Conservation (phyloP, 1,140 invertebrate genomes). For the Drosophila lacteicornis region DNA sequence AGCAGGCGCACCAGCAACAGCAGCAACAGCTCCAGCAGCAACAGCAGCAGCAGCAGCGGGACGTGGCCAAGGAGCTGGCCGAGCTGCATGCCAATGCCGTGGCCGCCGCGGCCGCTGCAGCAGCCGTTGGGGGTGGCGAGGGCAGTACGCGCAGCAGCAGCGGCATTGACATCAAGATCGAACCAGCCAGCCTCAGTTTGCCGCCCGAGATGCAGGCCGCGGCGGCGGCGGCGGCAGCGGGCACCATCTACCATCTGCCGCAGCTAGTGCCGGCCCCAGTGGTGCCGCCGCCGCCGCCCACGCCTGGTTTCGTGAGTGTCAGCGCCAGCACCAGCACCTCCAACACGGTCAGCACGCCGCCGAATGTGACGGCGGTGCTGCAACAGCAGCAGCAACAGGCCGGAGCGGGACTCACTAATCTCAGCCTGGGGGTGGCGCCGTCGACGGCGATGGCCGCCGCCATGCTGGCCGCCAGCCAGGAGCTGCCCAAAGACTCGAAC, state of each 20-base stretch:
- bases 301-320: slow-evolving; percentile 51
- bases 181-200: slow-evolving; percentile 55
- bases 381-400: slow-evolving; percentile 55
- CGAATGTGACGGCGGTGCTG: slow-evolving; percentile 32
- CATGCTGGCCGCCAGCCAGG: slow-evolving; percentile 49
- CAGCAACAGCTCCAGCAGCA: slow-evolving; percentile 46
- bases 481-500: slow-evolving; percentile 75
- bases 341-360: slow-evolving; percentile 51
- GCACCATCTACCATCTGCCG: slow-evolving; percentile 71
- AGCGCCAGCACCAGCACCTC: slow-evolving; percentile 46
- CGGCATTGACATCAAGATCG: slow-evolving; percentile 70
- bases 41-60: slow-evolving; percentile 51
- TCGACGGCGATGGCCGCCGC: slow-evolving; percentile 37
- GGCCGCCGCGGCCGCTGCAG: slow-evolving; percentile 50
- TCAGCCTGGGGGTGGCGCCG: slow-evolving; percentile 38
- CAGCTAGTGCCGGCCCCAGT: slow-evolving; percentile 58
- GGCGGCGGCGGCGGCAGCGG: slow-evolving; percentile 52
- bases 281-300: slow-evolving; percentile 49
- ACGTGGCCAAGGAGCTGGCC: slow-evolving; percentile 61
- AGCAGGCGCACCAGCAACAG: slow-evolving; percentile 30
- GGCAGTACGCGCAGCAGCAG: slow-evolving; percentile 47
- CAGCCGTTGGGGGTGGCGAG: slow-evolving; percentile 39
- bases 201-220: slow-evolving; percentile 63
- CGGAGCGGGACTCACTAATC: slow-evolving; percentile 12
- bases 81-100: slow-evolving; percentile 65